phyloP scores from a whole-genome alignment of 2,113 vertebrate species.

The Pogonocichla stellata region DNA sequence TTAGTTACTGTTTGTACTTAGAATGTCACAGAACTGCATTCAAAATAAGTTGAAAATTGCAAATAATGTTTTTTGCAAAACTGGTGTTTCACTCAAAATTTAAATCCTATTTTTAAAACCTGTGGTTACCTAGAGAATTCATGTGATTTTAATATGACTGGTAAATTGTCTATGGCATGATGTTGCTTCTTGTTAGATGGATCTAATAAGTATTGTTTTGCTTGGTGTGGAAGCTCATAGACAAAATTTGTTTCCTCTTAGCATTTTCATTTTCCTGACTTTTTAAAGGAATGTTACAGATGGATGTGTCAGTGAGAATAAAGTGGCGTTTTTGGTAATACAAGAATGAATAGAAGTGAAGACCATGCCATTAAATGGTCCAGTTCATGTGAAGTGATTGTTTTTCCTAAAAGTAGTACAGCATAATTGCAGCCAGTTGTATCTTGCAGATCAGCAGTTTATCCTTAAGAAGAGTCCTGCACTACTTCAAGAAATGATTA shows the following conservation, averaged over 20 bases:
- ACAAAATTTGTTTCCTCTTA: background rate
- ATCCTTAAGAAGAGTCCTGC: conserved; percentile 94
- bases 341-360: background rate
- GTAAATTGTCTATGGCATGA: background rate
- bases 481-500: conserved; percentile 98
- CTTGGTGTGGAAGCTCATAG: background rate
- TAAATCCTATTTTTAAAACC: background rate
- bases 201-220: background rate
- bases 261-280: background rate
- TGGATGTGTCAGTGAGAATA: background rate
- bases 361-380: background rate
- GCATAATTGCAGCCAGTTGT: background rate
- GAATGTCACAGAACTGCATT: background rate
- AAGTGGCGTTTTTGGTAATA: background rate
- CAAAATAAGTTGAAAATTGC: background rate
- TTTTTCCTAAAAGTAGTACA: background rate
- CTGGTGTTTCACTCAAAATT: background rate
- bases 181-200: background rate
- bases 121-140: background rate
- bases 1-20: background rate
- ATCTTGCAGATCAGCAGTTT: conserved; percentile 91
- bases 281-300: background rate
- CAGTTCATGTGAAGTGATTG: background rate
- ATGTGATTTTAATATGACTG: background rate
- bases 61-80: background rate